Evolutionary conservation across 2,888 invertebrate species (phyloP), one percentile per base, ranked within the genome.

Genomic region (Germaria angustata): DNA sequence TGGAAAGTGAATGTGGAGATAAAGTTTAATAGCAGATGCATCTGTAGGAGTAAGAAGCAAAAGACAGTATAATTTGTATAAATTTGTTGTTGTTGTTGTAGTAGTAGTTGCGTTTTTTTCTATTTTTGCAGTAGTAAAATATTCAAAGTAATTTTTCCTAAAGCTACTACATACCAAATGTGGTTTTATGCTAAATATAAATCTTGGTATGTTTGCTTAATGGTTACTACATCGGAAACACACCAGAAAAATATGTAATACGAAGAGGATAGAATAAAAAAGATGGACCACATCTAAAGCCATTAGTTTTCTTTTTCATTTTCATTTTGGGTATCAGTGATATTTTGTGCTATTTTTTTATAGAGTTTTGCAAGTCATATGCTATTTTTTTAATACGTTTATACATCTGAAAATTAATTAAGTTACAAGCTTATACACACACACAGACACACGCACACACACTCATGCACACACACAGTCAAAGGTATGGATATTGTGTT

Each of bases 181-280:
- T 75, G 82, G 82, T 82, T 82, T 79, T 79, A 82, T 82, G 82
- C 79, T 82, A 82, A 79, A 82, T 82, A 82, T 82, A 82, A 82
- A 82, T 82, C 82, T 82, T 82, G 82, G 78, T 71, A 82, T 82
- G 82, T 75, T 82, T 66, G 69, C 65, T 63, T 75, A 75, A 75
- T 78, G 81, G 68, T 73, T 55, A 68, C 59, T 55, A 39, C 36
- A 66, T 15, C 17, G 24, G 2, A 55, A 44, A 73, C 32, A 73
- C 13, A 63, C 17, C 36, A 51, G 20, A 28, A 28, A 17, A 34
- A 71, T 11, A 46, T 34, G 6, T 11, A 7, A 17, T 44, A 28
- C 1, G 0, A 24, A 32, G 13, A 9, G 1, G 9, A 15, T 3
- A 44, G 41, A 34, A 13, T 4, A 8, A 24, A 44, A 49, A 69